Evolutionary conservation across 2,888 invertebrate genomes (phyloP).

Genomic region (Synanthedon vespiformis): DNA sequence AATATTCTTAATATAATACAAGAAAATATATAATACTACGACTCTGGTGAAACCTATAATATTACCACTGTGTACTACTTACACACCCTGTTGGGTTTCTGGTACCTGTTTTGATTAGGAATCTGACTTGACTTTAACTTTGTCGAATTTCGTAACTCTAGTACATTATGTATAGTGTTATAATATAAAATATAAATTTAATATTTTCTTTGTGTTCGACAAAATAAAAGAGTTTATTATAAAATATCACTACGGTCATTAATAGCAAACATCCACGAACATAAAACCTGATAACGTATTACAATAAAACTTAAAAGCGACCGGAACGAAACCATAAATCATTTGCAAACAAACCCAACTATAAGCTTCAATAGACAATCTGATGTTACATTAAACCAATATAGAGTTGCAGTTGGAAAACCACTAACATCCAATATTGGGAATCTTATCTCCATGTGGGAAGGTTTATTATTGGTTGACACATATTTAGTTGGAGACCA

Average conservation of each 20-base stretch:
- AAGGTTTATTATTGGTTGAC: slow-evolving; percentile 1
- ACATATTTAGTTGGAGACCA: slow-evolving; percentile 15
- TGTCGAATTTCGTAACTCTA: too few species aligned
- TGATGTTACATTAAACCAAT: slow-evolving; percentile 13
- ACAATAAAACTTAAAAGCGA: slow-evolving; percentile 24
- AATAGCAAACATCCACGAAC: background rate
- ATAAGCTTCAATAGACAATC: slow-evolving; percentile 44
- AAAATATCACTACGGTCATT: background rate
- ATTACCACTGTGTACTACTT: too few species aligned
- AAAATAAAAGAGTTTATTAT: background rate
- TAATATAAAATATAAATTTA: too few species aligned
- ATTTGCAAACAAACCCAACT: slow-evolving; percentile 37
- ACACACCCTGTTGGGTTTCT: too few species aligned
- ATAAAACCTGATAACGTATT: slow-evolving; percentile 3
- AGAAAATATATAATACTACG: too few species aligned
- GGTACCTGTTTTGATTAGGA: too few species aligned
- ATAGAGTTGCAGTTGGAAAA: background rate
- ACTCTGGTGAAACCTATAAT: too few species aligned
- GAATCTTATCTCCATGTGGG: background rate
- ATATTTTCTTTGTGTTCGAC: too few species aligned
- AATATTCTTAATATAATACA: too few species aligned
- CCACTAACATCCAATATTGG: slow-evolving; percentile 11
- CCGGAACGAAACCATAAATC: slow-evolving; percentile 47
- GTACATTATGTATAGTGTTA: too few species aligned
- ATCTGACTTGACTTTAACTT: too few species aligned